phyloP scores from a whole-genome alignment of 2,113 vertebrate genomes.

The Callionymus lyra region DNA sequence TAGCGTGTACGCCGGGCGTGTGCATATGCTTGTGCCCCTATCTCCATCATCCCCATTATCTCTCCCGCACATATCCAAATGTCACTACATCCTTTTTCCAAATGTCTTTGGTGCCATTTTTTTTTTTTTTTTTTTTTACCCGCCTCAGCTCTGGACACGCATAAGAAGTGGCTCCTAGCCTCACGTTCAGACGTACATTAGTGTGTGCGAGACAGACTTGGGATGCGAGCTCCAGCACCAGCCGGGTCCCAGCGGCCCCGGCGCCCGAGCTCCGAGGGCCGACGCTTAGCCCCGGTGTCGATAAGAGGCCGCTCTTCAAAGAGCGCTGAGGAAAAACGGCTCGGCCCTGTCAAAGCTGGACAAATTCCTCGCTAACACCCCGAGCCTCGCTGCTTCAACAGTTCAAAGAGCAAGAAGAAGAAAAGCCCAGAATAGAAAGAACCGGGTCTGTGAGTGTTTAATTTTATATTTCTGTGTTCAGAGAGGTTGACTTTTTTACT shows the following conservation, averaged over 20 bases:
- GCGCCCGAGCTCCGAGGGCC: slow-evolving; percentile 52
- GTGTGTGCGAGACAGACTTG: slow-evolving; percentile 27
- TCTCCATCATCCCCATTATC: slow-evolving; percentile 65
- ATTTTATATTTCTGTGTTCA: no score
- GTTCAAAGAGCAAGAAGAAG: slow-evolving; percentile 56
- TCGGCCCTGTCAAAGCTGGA: slow-evolving; percentile 64
- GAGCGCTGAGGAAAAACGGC: slow-evolving; percentile 49
- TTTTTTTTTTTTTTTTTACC: no score
- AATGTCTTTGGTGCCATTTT: slow-evolving; percentile 44
- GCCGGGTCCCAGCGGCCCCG: slow-evolving; percentile 33
- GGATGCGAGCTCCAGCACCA: slow-evolving; percentile 30
- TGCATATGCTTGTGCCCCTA: slow-evolving; percentile 42
- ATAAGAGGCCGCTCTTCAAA: slow-evolving; percentile 67
- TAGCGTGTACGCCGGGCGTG: slow-evolving; percentile 37
- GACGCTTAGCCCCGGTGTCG: slow-evolving; percentile 58
- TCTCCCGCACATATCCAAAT: slow-evolving; percentile 58
- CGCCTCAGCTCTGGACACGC: no score
- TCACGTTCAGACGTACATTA: not conserved
- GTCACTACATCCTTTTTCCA: slow-evolving; percentile 61
- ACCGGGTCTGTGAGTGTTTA: slow-evolving; percentile 11
- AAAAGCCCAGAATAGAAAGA: slow-evolving; percentile 23
- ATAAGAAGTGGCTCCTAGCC: no score
- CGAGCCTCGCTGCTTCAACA: slow-evolving; percentile 48
- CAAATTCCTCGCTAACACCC: slow-evolving; percentile 65
- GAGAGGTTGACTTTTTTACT: no score